These are phyloP conservation scores for Drosophila albomicans DNA, from an alignment of 1,140 invertebrate species.

Conservation along the genomic window DNA sequence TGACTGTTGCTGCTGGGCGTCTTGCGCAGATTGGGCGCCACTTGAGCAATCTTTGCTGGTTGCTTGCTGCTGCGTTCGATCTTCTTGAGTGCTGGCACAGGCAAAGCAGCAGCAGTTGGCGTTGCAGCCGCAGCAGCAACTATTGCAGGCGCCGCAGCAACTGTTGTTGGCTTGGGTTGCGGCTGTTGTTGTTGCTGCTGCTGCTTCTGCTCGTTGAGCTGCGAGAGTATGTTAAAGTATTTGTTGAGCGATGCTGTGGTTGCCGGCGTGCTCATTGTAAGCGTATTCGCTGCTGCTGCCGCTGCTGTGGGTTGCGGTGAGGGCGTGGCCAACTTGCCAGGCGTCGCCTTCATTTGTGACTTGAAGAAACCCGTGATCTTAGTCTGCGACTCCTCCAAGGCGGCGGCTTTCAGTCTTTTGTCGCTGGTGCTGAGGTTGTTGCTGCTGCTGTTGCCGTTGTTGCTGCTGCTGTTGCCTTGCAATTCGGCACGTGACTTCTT, in stretches of 20 bases:
- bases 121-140: conserved; percentile 20
- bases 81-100: conserved; percentile 79
- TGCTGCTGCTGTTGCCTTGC: conserved; percentile 6
- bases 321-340: conserved; percentile 82
- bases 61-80: conserved; percentile 81
- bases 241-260: conserved; percentile 82
- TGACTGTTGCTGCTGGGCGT: conserved; percentile 64
- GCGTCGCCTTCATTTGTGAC: conserved; percentile 89
- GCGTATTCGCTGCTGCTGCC: conserved; percentile 48
- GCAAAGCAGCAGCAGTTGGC: conserved; percentile 44
- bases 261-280: conserved; percentile 80
- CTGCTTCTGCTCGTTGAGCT: conserved; percentile 67
- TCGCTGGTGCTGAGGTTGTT: conserved; percentile 32
- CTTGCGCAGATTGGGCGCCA: conserved; percentile 83
- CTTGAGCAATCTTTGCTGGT: conserved; percentile 83
- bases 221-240: conserved; percentile 81
- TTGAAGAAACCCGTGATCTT: conserved; percentile 94
- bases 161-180: conserved; percentile 42
- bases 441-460: conserved; percentile 1
- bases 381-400: conserved; percentile 82
- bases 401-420: conserved; percentile 84
- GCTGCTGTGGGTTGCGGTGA: conserved; percentile 49
- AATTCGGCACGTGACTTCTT: conserved; percentile 66
- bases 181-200: conserved; percentile 33
- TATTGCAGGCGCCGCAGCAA: conserved; percentile 24